Base-by-base conservation (phyloP, 2,888 invertebrate genomes). In the Lasioglossum zephyrum region DNA sequence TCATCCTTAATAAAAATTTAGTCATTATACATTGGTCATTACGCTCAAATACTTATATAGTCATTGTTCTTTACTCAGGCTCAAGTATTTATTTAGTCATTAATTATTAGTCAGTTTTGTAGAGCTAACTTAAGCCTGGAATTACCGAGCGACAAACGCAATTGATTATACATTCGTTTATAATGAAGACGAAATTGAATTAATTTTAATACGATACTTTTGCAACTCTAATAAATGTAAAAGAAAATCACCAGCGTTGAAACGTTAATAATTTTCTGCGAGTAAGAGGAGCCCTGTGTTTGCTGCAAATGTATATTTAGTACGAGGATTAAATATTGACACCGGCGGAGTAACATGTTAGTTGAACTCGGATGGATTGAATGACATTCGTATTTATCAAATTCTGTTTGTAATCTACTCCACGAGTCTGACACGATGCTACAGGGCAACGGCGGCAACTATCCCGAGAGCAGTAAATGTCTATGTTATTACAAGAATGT, bases 301-400 rank as follows among this genome's bases (percentile, higher is more conserved):
- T 31, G 60, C 16, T 63, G 60, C 26, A 16, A 31, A 31, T 31
- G 60, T 31, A 31, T 31, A 16, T 63, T 31, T 63, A 13, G 26
- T 31, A 16, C 16, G 31, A 31, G 26, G 16, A 31, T 63, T 63
- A 63, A 63, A 63, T 63, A 63, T 63, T 26, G 5, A n/a, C 60
- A 31, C 4, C 31, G 60, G 26, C 2, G 6, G 13, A 26, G 60
- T 63, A 31, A n/a, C 26, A 63, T 63, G 26, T 16, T 63, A 63
- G 0, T 31, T 60, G 60, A 31, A 31, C 26, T 13, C 60, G 60
- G 26, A 31, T 2, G 60, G 60, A 63, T 63, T 63, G 31, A 63
- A 31, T 63, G 26, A 63, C 60, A 31, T 63, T 63, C 26, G 60
- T 63, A 63, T 63, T 63, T 63, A 63, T 63, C 16, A 63, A 63